phyloP scores from a whole-genome alignment of 2,888 invertebrate species.

The Thera britannica region DNA sequence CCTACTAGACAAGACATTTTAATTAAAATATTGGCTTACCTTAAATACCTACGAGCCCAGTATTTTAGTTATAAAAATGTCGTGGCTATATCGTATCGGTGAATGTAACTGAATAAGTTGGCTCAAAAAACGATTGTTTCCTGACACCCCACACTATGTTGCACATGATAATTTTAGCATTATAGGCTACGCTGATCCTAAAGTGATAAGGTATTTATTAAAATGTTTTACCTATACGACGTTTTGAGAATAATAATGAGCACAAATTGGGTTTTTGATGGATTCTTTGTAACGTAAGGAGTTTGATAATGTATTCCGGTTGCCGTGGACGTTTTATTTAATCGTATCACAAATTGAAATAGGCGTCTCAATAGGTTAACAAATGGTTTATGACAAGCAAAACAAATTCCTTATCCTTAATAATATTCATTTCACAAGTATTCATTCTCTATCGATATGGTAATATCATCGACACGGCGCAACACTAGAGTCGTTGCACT shows the following conservation, averaged over 20 bases:
- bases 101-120: constrained; percentile 40
- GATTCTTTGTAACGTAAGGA: constrained; percentile 25
- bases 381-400: no score
- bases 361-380: no score
- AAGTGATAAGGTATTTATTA: constrained; percentile 38
- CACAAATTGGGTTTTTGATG: constrained; percentile 33
- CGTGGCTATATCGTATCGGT: constrained; percentile 16
- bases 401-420: no score
- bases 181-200: constrained; percentile 38
- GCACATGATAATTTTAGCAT: constrained; percentile 58
- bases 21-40: no score
- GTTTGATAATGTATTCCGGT: constrained; percentile 7
- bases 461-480: constrained; percentile 37
- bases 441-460: constrained; percentile 34
- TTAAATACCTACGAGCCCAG: no score
- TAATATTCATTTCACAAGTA: no score
- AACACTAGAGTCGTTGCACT: constrained; percentile 75
- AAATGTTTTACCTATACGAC: constrained; percentile 28
- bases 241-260: constrained; percentile 34
- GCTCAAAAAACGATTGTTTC: constrained; percentile 61
- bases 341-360: no score
- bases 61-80: no score
- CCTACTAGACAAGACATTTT: no score
- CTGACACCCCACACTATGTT: constrained; percentile 59
- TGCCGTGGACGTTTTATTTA: neutral